These are phyloP conservation scores for Semibalanus balanoides DNA, from an alignment of 1,140 invertebrate genomes.

Conservation along the genomic window DNA sequence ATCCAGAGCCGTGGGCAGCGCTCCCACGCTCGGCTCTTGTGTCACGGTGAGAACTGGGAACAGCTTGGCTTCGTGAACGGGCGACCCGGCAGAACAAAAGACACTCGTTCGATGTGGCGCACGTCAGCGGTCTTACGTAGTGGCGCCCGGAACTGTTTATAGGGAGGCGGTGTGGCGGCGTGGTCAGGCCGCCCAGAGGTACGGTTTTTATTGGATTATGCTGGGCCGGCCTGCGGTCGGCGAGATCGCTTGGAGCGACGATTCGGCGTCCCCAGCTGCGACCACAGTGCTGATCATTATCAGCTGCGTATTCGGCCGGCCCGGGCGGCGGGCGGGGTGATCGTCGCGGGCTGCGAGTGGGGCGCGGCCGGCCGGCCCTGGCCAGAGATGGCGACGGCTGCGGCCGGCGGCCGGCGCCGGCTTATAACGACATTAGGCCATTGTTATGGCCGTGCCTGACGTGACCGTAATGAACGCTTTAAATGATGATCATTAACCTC, in stretches of 20 bases:
- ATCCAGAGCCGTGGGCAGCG: too few relatives aligned
- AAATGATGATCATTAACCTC: not conserved
- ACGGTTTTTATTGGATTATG: not conserved
- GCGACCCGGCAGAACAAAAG: not conserved
- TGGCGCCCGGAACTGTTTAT: not conserved
- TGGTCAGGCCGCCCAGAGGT: too few relatives aligned
- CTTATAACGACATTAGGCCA: not conserved
- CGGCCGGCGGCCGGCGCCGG: too few relatives aligned
- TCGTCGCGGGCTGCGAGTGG: too few relatives aligned
- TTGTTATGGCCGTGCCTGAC: not conserved
- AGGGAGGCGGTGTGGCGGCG: too few relatives aligned
- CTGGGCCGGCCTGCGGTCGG: not conserved
- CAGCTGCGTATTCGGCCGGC: too few relatives aligned
- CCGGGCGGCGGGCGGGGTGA: too few relatives aligned
- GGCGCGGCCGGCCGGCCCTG: too few relatives aligned
- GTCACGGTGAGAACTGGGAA: conserved; percentile 1
- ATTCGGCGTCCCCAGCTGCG: too few relatives aligned
- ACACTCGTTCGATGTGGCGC: not conserved
- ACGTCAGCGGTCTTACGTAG: too few relatives aligned
- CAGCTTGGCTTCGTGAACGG: not conserved
- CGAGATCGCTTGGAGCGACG: too few relatives aligned
- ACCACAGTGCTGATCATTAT: too few relatives aligned
- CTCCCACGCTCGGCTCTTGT: not conserved
- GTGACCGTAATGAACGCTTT: conserved; percentile 1
- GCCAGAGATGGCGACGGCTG: not conserved